These are phyloP conservation scores for Hyperoplus immaculatus DNA, from an alignment of 2,797 vertebrate species.

Conservation along the genomic window DNA sequence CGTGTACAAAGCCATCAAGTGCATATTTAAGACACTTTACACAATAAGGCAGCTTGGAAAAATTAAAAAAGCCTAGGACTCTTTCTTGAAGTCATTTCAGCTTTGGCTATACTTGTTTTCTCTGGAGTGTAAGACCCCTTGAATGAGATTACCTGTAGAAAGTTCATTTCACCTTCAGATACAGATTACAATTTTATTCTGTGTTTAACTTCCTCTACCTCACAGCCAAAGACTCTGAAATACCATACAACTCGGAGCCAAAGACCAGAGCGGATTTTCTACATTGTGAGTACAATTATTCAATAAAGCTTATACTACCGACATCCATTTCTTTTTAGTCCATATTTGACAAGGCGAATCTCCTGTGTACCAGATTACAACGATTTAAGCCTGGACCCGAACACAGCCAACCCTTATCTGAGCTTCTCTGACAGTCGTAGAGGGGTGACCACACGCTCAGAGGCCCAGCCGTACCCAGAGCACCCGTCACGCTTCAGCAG, in stretches of 20 bases:
- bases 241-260: slow-evolving; percentile 51
- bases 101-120: too few relatives aligned
- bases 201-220: background rate
- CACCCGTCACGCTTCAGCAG: slow-evolving; percentile 80
- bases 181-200: background rate
- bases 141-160: too few relatives aligned
- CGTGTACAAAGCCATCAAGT: background rate
- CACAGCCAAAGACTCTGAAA: slow-evolving; percentile 53
- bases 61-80: background rate
- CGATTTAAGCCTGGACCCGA: slow-evolving; percentile 75
- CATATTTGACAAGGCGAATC: background rate
- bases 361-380: slow-evolving; percentile 68
- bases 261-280: slow-evolving; percentile 80
- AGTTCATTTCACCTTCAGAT: too few relatives aligned
- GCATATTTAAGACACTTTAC: background rate
- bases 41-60: background rate
- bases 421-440: slow-evolving; percentile 64
- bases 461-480: slow-evolving; percentile 71
- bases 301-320: background rate
- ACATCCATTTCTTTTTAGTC: background rate
- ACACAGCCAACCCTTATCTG: slow-evolving; percentile 81
- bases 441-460: slow-evolving; percentile 58
- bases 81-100: background rate
- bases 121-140: too few relatives aligned
- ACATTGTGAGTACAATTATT: slow-evolving; percentile 73